phyloP scores from a whole-genome alignment of 2,797 vertebrate genomes.

The Lepidocolaptes lacrymiger region DNA sequence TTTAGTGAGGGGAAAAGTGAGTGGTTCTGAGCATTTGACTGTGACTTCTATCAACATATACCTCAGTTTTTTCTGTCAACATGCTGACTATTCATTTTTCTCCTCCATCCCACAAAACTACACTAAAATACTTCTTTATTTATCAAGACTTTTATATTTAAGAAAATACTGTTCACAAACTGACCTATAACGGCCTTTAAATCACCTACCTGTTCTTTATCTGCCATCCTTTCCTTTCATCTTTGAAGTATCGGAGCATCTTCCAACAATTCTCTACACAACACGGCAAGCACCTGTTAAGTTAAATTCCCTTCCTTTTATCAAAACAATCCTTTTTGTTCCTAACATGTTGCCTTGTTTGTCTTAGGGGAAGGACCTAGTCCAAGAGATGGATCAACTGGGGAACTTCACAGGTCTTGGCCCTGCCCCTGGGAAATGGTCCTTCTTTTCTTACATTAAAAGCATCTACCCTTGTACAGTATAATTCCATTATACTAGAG shows the following conservation, averaged over 20 bases:
- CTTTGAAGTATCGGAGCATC: not conserved
- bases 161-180: not conserved
- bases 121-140: not conserved
- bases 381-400: not conserved
- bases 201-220: not conserved
- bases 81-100: not conserved
- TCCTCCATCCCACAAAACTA: not conserved
- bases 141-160: not conserved
- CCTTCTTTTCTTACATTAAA: not conserved
- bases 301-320: not conserved
- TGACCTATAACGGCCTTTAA: not conserved
- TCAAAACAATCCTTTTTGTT: not conserved
- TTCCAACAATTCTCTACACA: not conserved
- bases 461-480: not conserved
- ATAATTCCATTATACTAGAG: too few relatives aligned
- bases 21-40: not conserved
- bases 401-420: not conserved
- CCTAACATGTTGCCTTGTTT: not conserved
- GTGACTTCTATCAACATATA: not conserved
- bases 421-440: not conserved
- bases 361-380: not conserved
- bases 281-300: not conserved
- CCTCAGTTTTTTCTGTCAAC: not conserved
- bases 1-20: fast-evolving
- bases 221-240: not conserved